phyloP scores from a whole-genome alignment of 2,797 vertebrate species.

The Lepilemur septentrionalis region DNA sequence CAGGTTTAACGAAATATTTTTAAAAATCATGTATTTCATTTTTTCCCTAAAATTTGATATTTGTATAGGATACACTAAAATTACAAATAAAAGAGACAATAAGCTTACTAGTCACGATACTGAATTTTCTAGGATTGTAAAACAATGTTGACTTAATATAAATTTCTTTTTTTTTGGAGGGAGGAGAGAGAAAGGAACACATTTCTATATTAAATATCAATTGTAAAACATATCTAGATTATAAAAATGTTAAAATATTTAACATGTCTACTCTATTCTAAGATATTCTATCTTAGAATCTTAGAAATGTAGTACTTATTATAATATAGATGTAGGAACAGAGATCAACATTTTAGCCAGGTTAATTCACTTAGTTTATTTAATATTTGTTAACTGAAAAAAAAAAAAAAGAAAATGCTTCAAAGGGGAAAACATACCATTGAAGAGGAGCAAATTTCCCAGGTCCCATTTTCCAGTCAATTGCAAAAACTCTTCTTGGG shows the following conservation, averaged over 20 bases:
- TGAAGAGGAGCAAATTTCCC: conserved; percentile 97
- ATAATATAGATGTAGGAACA: neutral
- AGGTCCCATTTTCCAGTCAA: conserved; percentile 89
- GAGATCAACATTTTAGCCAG: neutral
- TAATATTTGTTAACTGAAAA: conserved; percentile 10
- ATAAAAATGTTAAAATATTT: conserved; percentile 39
- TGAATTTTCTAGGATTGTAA: neutral
- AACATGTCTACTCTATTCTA: no score
- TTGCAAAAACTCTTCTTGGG: conserved; percentile 88
- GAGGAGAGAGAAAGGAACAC: neutral
- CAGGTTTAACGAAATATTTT: neutral
- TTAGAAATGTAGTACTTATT: neutral
- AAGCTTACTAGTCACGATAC: neutral
- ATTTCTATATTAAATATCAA: neutral
- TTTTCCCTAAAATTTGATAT: neutral
- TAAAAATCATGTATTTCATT: neutral
- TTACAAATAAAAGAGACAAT: conserved; percentile 31
- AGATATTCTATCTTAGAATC: neutral
- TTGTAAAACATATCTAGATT: neutral
- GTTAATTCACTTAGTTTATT: neutral
- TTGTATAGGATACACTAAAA: conserved; percentile 20
- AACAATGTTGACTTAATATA: neutral
- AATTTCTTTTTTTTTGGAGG: neutral
- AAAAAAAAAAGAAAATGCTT: conserved; percentile 22
- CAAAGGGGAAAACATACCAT: conserved; percentile 86